phyloP scores from a whole-genome alignment of 2,113 vertebrate species.

The Hirundichthys speculiger region DNA sequence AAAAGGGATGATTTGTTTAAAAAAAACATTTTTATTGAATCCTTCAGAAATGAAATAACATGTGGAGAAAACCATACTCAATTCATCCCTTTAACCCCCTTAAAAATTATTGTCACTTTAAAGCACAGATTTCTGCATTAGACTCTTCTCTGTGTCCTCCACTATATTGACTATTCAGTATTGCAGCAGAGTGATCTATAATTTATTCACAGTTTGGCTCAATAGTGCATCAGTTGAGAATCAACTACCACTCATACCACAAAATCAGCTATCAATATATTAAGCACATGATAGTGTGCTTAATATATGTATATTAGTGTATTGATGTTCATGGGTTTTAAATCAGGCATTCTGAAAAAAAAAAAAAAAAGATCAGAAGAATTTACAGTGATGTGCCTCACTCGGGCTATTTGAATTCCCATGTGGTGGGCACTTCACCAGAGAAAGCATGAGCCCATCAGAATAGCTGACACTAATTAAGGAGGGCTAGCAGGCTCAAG shows the following conservation, averaged over 20 bases:
- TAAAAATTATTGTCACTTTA: neutral
- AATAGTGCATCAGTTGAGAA: conserved; percentile 60
- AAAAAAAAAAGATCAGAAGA: neutral
- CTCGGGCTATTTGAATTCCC: neutral
- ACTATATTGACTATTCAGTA: conserved; percentile 30
- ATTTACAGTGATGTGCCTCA: conserved; percentile 3
- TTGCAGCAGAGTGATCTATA: conserved; percentile 63
- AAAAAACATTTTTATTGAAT: conserved; percentile 55
- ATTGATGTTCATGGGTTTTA: neutral
- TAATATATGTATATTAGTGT: neutral
- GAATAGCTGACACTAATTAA: neutral
- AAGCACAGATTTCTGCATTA: conserved; percentile 13
- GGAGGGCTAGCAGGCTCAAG: conserved; percentile 9
- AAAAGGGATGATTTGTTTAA: conserved; percentile 18
- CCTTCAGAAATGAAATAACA: conserved; percentile 35
- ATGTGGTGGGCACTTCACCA: conserved; percentile 55
- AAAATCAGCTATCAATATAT: conserved; percentile 20
- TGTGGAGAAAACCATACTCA: conserved; percentile 19
- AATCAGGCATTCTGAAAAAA: conserved; percentile 15
- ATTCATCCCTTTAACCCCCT: neutral
- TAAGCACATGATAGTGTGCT: conserved; percentile 7
- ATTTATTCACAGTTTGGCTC: conserved; percentile 70
- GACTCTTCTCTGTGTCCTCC: conserved; percentile 20
- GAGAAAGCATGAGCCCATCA: conserved; percentile 13
- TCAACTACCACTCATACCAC: conserved; percentile 22